Evolutionary conservation across 2,888 invertebrate genomes (phyloP).

Genomic region (Automeris io): DNA sequence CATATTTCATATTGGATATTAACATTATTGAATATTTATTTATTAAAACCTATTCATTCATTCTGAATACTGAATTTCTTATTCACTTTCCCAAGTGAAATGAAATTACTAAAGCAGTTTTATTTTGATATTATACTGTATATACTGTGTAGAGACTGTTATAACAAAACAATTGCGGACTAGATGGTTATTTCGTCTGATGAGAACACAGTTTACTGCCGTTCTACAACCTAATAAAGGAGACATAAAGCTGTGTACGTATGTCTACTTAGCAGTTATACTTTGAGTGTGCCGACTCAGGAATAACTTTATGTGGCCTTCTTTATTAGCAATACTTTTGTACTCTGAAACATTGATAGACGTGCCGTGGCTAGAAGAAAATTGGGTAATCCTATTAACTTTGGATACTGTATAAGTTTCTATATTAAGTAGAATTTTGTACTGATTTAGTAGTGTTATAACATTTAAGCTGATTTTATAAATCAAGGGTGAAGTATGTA

Average conservation of each 20-base stretch:
- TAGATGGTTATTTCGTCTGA: constrained; percentile 35
- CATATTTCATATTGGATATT: no score
- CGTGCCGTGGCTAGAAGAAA: neutral
- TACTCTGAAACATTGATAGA: constrained; percentile 16
- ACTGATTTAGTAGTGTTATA: no score
- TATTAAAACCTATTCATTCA: no score
- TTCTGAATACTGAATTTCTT: no score
- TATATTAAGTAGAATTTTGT: no score
- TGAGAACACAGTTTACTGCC: constrained; percentile 50
- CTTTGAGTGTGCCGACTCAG: constrained; percentile 21
- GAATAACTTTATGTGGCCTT: constrained; percentile 31
- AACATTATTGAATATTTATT: no score
- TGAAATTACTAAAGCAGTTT: no score
- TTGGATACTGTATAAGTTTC: no score
- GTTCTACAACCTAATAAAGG: constrained; percentile 51
- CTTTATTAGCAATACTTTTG: constrained; percentile 25
- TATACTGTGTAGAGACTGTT: constrained; percentile 8
- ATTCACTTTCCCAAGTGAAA: no score
- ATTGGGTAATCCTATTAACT: constrained; percentile 1
- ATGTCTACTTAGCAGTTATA: constrained; percentile 16
- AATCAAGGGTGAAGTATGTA: no score
- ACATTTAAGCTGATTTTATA: no score
- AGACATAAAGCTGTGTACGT: constrained; percentile 44
- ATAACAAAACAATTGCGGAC: constrained; percentile 18
- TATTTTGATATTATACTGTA: neutral